Base-by-base conservation (phyloP, 30 jellyfish, hydroid and myxozoan species). In the Euphysa ruthae region DNA sequence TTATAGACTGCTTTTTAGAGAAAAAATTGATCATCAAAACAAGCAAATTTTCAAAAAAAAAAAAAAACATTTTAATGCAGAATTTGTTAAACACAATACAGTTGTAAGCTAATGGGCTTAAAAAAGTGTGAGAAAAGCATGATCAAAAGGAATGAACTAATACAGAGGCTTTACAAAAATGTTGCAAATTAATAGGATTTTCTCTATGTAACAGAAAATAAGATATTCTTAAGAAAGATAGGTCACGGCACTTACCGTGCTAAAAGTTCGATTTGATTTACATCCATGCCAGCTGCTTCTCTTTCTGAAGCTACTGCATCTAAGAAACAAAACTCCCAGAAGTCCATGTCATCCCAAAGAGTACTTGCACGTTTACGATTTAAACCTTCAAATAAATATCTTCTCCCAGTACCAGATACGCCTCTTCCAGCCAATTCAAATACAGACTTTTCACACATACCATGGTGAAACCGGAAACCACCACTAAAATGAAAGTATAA, bases 231-330 rank as follows among this genome's bases (percentile, higher is more conserved):
- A n/a, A n/a, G n/a, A n/a, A n/a, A n/a, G n/a, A n/a, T n/a, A n/a
- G n/a, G n/a, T n/a, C n/a, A n/a, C n/a, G n/a, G n/a, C n/a, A n/a
- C 70, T 10, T 35, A 83, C 95, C 95, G 66, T 6, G 66, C 85
- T 55, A 83, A 49, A 46, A 83, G 57, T 73, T 85, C 96, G 23
- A 66, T 60, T 1, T 92, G 91, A 18, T 88, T 82, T 15, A 85
- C 43, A 71, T 78, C 93, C 92, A 85, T 63, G 3, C 96, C 96
- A 28, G 81, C 75, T 16, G 92, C 91, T 65, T 85, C 96, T 26
- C 96, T 65, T 72, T 85, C 96, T 55, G 85, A 82, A 21, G 93
- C 85, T 14, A 85, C 96, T 43, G 94, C 66, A 62, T 85, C 96
- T 35, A 78, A 60, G 76, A 85, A 85, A 62, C 85, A 71, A 19